A percentile compares a stretch with the other conserved stretches of the same genome.
These are phyloP conservation scores for Caenorhabditis elegans DNA, from an alignment of 1,140 invertebrate genomes.

Conservation along the genomic window DNA sequence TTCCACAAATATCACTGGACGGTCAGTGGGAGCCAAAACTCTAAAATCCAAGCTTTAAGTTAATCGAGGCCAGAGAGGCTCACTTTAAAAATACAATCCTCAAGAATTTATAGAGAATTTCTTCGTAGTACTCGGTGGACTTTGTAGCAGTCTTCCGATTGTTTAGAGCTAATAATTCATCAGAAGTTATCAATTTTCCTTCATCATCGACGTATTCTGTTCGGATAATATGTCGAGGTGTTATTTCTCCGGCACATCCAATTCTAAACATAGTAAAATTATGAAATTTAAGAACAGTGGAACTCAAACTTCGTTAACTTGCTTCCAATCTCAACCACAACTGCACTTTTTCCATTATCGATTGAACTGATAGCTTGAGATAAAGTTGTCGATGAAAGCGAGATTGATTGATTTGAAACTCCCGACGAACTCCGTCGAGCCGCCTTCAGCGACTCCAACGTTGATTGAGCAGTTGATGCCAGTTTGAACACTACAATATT, in stretches of 20 bases:
- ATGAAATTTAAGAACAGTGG: no score
- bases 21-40: background rate
- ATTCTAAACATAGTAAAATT: background rate
- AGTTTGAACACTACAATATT: background rate
- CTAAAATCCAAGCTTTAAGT: background rate
- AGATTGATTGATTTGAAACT: background rate
- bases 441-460: background rate
- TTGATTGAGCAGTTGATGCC: background rate
- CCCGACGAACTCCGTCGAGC: background rate
- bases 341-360: conserved; percentile 7
- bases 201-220: background rate
- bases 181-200: background rate
- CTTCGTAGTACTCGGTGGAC: background rate
- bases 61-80: background rate
- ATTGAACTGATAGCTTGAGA: conserved; percentile 1
- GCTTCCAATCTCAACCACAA: background rate
- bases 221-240: background rate
- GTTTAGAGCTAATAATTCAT: conserved; percentile 4
- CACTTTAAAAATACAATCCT: background rate
- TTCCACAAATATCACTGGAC: conserved; percentile 8
- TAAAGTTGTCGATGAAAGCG: background rate
- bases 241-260: background rate
- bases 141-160: background rate
- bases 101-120: background rate
- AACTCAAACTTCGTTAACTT: background rate